Percentiles rank a stretch among this genome's conserved stretches.
phyloP scores from a whole-genome alignment of 2,797 vertebrate species.

The Microcaecilia unicolor region DNA sequence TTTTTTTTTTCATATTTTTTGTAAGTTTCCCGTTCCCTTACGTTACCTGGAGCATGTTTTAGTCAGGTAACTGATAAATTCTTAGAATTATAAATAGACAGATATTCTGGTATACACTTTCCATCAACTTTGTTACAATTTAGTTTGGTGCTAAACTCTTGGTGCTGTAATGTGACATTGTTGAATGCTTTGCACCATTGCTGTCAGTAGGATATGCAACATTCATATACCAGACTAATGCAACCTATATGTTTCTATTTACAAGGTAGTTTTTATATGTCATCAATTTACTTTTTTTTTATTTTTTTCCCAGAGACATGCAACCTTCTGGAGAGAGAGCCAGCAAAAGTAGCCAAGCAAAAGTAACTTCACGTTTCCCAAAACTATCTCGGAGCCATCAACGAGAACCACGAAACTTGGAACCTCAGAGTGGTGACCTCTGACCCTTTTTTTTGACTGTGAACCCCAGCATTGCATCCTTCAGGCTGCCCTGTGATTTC shows the following conservation, averaged over 20 bases:
- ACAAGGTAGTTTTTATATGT: neutral
- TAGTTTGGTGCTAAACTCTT: too few relatives aligned
- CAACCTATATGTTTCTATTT: neutral
- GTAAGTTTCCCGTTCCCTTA: too few relatives aligned
- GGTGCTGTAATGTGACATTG: too few relatives aligned
- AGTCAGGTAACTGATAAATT: too few relatives aligned
- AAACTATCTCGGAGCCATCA: constrained; percentile 71
- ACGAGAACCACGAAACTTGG: constrained; percentile 71
- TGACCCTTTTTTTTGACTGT: constrained; percentile 48
- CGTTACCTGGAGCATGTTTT: too few relatives aligned
- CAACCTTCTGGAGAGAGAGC: constrained; percentile 60
- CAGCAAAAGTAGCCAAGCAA: constrained; percentile 64
- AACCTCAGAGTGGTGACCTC: constrained; percentile 94
- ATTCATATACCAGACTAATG: too few relatives aligned
- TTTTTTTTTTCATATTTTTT: too few relatives aligned
- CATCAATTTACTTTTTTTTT: neutral
- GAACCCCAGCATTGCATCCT: neutral
- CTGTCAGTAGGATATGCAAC: too few relatives aligned
- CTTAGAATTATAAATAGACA: too few relatives aligned
- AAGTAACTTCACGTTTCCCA: constrained; percentile 72
- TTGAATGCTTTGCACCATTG: too few relatives aligned
- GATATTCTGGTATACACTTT: too few relatives aligned
- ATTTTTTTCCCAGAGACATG: constrained; percentile 61
- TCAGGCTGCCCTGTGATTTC: neutral
- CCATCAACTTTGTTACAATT: too few relatives aligned